These are phyloP conservation scores for Apodemia mormo DNA, from an alignment of 2,888 invertebrate species.

Conservation along the genomic window DNA sequence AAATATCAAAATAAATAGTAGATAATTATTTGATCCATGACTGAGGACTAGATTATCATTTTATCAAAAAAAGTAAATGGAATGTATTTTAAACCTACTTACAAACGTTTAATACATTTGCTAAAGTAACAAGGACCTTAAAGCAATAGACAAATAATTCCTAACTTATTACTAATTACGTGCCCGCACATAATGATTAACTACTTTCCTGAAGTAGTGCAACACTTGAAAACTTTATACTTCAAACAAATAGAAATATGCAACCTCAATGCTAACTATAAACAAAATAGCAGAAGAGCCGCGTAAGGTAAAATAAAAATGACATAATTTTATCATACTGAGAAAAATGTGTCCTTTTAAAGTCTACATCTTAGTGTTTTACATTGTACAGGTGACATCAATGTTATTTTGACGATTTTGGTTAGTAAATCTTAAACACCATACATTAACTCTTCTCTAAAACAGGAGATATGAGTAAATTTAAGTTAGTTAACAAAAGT, in stretches of 20 bases:
- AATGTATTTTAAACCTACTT: neutral
- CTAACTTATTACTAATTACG: neutral
- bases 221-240: too few relatives aligned
- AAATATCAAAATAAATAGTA: too few relatives aligned
- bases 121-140: neutral
- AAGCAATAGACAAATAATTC: neutral
- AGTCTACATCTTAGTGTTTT: neutral
- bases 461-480: too few relatives aligned
- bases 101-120: neutral
- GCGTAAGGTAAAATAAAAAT: too few relatives aligned
- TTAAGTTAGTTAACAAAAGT: too few relatives aligned
- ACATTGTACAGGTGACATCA: neutral
- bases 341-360: too few relatives aligned
- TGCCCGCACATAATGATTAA: neutral
- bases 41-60: neutral
- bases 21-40: neutral
- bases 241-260: too few relatives aligned
- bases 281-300: too few relatives aligned
- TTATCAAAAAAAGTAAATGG: neutral
- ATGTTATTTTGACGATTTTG: neutral
- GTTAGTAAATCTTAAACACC: neutral
- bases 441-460: neutral
- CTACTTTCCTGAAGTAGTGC: slow-evolving; percentile 2
- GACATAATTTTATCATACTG: too few relatives aligned
- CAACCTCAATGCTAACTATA: too few relatives aligned